Evolutionary conservation across 1,140 invertebrate species (phyloP).

Genomic region (Drosophila pachea): DNA sequence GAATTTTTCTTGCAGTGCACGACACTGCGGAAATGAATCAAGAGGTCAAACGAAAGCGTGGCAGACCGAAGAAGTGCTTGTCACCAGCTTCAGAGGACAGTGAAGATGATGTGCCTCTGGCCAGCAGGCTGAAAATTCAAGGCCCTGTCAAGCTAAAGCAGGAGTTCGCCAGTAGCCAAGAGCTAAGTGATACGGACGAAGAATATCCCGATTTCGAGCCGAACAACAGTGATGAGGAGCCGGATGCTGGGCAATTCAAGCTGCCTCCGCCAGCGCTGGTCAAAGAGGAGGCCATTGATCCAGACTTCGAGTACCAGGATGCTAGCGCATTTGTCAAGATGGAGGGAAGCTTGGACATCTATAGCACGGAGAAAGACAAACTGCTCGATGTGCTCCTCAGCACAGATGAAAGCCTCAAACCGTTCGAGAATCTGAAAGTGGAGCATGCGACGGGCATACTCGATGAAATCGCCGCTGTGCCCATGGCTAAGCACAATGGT

Average conservation of each 20-base stretch:
- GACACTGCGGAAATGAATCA: background rate
- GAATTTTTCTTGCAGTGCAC: constrained; percentile 21
- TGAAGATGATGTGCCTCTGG: constrained; percentile 64
- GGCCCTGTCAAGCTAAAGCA: constrained; percentile 49
- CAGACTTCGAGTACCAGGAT: constrained; percentile 66
- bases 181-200: constrained; percentile 62
- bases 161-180: constrained; percentile 43
- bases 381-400: constrained; percentile 61
- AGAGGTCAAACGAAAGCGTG: constrained; percentile 24
- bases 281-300: constrained; percentile 61
- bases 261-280: constrained; percentile 58
- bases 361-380: constrained; percentile 71
- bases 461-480: constrained; percentile 69
- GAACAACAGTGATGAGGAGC: constrained; percentile 59
- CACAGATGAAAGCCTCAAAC: constrained; percentile 55
- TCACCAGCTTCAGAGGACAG: constrained; percentile 38
- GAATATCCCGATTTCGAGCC: constrained; percentile 70
- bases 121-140: constrained; percentile 49
- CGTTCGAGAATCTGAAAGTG: constrained; percentile 61
- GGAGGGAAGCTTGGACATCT: constrained; percentile 60
- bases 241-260: constrained; percentile 44
- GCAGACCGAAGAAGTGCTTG: constrained; percentile 32
- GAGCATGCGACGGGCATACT: constrained; percentile 62
- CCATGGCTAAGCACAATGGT: constrained; percentile 48
- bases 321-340: constrained; percentile 63